phyloP scores from a whole-genome alignment of 2,888 invertebrate genomes.

The Panopea generosa region DNA sequence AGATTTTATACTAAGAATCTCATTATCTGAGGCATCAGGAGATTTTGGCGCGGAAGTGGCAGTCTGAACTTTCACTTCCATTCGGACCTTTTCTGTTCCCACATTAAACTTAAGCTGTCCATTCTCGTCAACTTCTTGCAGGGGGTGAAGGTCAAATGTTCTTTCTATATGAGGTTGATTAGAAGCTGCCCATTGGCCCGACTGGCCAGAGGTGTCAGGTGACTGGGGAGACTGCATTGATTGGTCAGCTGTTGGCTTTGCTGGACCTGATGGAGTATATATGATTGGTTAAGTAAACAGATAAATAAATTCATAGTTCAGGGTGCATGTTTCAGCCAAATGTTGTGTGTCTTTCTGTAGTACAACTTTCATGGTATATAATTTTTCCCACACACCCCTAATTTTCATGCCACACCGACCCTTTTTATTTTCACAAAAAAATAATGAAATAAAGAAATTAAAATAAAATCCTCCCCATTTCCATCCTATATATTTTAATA shows the following conservation, averaged over 20 bases:
- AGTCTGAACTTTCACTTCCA: constrained; percentile 30
- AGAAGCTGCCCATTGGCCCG: not conserved
- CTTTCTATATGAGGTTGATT: constrained; percentile 1
- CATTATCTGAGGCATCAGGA: not conserved
- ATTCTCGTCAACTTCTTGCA: constrained; percentile 3
- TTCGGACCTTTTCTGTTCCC: constrained; percentile 58
- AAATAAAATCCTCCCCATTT: too few relatives aligned
- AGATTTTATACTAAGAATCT: constrained; percentile 56
- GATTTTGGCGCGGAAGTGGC: not conserved
- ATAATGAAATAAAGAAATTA: too few relatives aligned
- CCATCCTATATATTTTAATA: too few relatives aligned
- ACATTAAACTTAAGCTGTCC: constrained; percentile 9
- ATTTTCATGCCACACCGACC: too few relatives aligned
- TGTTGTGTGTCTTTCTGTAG: too few relatives aligned
- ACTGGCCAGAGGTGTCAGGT: constrained; percentile 6
- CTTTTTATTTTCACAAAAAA: too few relatives aligned
- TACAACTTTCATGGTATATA: too few relatives aligned
- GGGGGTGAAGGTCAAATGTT: constrained; percentile 10
- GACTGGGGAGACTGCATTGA: too few relatives aligned
- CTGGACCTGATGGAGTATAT: not conserved
- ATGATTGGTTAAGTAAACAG: too few relatives aligned
- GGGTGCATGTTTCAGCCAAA: too few relatives aligned
- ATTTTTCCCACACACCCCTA: too few relatives aligned
- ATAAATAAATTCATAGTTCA: too few relatives aligned
- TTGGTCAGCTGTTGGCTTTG: not conserved